These are phyloP conservation scores for Drosophila punjabiensis DNA, from an alignment of 1,140 invertebrate species.

Conservation along the genomic window DNA sequence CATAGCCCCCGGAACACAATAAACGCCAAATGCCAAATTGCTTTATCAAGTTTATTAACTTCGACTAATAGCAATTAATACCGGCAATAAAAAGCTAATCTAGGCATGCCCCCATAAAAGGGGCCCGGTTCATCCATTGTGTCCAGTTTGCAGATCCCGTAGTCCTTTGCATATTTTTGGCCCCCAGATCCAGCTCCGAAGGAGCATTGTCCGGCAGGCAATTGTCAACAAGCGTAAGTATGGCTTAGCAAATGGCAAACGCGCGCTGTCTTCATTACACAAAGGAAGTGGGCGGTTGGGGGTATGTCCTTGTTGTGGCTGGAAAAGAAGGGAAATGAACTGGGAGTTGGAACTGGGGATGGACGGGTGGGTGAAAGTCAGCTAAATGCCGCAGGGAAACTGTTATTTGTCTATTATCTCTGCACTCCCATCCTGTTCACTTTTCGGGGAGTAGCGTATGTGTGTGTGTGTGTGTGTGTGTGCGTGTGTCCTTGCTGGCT, in stretches of 20 bases:
- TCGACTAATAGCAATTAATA: slow-evolving; percentile 84
- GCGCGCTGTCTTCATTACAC: slow-evolving; percentile 75
- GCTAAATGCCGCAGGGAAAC: slow-evolving; percentile 80
- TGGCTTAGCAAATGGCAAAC: slow-evolving; percentile 71
- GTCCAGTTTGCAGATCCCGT: slow-evolving; percentile 49
- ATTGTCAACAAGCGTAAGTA: slow-evolving; percentile 84
- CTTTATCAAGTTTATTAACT: slow-evolving; percentile 84
- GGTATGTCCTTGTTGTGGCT: slow-evolving; percentile 1
- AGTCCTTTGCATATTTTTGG: slow-evolving; percentile 69
- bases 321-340: slow-evolving; percentile 16
- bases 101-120: slow-evolving; percentile 70
- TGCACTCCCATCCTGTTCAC: slow-evolving; percentile 54
- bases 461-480: too few relatives aligned
- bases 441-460: slow-evolving; percentile 32
- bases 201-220: slow-evolving; percentile 53
- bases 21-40: slow-evolving; percentile 83
- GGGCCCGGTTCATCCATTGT: slow-evolving; percentile 51
- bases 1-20: slow-evolving; percentile 63
- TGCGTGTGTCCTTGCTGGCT: slow-evolving; percentile 55
- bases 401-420: slow-evolving; percentile 83
- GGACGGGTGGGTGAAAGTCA: slow-evolving; percentile 46
- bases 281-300: slow-evolving; percentile 42
- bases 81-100: slow-evolving; percentile 83
- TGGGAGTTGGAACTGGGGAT: background rate
- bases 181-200: slow-evolving; percentile 3